A percentile compares a stretch with the other conserved stretches of the same genome.
phyloP scores from a whole-genome alignment of 2,113 vertebrate genomes.

The Thamnophis sirtalis region DNA sequence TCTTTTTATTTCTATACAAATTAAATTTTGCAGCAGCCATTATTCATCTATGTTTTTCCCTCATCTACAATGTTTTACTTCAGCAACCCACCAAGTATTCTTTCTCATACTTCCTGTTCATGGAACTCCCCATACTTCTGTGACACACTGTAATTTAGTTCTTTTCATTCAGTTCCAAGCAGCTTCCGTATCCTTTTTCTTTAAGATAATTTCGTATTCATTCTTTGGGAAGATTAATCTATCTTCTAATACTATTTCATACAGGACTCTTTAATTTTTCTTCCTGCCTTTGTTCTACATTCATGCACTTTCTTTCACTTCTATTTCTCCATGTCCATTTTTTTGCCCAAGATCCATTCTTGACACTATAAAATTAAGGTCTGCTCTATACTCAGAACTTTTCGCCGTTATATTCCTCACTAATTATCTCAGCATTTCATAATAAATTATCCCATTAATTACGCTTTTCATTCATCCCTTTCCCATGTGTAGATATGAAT shows the following conservation, averaged over 20 bases:
- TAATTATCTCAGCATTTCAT: neutral
- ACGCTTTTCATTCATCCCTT: neutral
- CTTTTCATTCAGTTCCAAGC: neutral
- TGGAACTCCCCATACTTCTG: neutral
- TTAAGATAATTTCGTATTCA: neutral
- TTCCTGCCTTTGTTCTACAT: neutral
- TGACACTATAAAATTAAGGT: neutral
- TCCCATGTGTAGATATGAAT: neutral
- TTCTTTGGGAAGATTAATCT: neutral
- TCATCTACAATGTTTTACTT: neutral
- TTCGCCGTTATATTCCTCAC: neutral
- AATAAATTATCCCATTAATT: neutral
- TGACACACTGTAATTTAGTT: neutral
- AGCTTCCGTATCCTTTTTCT: neutral
- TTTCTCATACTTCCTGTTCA: neutral
- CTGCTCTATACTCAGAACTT: neutral
- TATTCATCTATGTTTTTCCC: neutral
- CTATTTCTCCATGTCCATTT: neutral
- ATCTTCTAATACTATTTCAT: neutral
- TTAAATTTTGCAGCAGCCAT: neutral
- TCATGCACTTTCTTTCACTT: neutral
- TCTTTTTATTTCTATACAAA: neutral
- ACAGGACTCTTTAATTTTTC: neutral
- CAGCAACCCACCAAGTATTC: neutral
- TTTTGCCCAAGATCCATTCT: neutral